Base-by-base conservation (phyloP, 2,888 invertebrate genomes). In the Coelogynopora nodosa region DNA sequence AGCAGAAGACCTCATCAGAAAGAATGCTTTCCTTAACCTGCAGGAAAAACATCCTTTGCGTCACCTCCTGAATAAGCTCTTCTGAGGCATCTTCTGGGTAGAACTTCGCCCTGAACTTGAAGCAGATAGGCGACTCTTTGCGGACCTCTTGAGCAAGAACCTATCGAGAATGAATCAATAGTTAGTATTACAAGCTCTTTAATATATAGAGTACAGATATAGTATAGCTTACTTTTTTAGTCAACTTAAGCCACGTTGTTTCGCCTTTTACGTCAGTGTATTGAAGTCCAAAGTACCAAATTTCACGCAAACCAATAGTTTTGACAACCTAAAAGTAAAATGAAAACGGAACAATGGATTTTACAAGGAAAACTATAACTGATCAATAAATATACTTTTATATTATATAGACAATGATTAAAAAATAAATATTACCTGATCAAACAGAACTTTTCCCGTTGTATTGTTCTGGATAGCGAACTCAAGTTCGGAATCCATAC, bases 401-500 rank as follows among this genome's bases (percentile, higher is more conserved):
- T n/a, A n/a, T n/a, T n/a, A n/a, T n/a, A n/a, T n/a, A 18, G 18
- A 49, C 49, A 49, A 49, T 49, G 5, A 10, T 49, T 18, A 10
- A 49, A 49, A 10, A 49, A 10, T 10, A 31, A 5, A n/a, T 83
- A 88, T 87, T 90, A 93, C 93, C 94, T 99, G 99, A 93, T 99
- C 99, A 93, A 99, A 99, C 88, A 99, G 94, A 93, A 99, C 98
- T 93, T 98, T 99, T 92, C 99, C 99, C 90, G 98, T 98, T 90
- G 99, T 99, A 92, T 96, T 97, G 93, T 96, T 96, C 94, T 98
- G 98, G 94, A 99, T 99, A 93, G 98, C 97, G 94, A 99, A 99
- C 94, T 99, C 98, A 95, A 99, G 94, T 94, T 99, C 99, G 93
- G 99, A 98, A 94, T 99, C 99, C 98, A 99, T 98, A 92, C 98